phyloP scores from a whole-genome alignment of 2,113 vertebrate genomes.

The Circaetus gallicus region DNA sequence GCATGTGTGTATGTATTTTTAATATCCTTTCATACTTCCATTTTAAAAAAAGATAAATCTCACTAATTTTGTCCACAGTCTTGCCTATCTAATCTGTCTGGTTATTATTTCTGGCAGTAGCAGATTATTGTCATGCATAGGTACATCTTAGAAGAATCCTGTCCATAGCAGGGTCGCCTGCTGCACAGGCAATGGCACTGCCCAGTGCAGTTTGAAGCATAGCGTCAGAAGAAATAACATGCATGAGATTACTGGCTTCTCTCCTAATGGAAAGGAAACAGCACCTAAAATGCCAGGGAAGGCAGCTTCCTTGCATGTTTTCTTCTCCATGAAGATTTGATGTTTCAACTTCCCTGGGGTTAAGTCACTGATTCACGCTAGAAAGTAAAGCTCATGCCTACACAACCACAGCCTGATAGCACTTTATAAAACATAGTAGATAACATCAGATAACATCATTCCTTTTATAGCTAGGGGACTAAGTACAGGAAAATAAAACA shows the following conservation, averaged over 20 bases:
- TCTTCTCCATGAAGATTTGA: neutral
- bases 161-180: no score
- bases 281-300: neutral
- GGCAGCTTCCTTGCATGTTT: neutral
- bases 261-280: neutral
- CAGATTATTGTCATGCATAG: neutral
- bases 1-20: neutral
- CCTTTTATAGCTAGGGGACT: neutral
- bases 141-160: neutral
- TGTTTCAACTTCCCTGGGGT: neutral
- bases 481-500: neutral
- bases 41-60: neutral
- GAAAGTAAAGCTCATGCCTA: neutral
- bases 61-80: neutral
- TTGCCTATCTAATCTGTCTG: neutral
- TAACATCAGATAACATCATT: neutral
- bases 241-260: neutral
- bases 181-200: no score
- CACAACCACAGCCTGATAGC: accelerated
- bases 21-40: neutral
- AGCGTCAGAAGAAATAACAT: neutral
- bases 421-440: neutral
- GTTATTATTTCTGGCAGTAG: neutral
- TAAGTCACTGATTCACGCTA: neutral
- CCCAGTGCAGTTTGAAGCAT: accelerated